Base-by-base conservation (phyloP, 2,888 invertebrate species). In the Lycophotia porphyrea region DNA sequence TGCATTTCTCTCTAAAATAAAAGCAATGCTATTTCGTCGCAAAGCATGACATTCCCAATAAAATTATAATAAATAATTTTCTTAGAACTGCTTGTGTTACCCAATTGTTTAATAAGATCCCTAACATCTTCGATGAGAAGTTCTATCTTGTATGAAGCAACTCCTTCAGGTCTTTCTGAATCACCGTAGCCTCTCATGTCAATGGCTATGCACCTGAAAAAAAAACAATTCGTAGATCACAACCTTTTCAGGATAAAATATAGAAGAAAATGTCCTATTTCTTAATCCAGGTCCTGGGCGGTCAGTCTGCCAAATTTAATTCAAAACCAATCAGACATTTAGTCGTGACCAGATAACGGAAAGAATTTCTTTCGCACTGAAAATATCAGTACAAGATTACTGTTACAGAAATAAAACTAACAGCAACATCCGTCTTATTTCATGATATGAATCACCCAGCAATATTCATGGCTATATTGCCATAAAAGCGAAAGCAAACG, bases 161-260 rank as follows among this genome's bases (percentile, higher is more conserved):
- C 89, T 0, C 94, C 96, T 47, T 94, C 92, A 0, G 98, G 98
- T 88, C 97, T 97, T 80, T 97, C 97, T 0, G 98, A 97, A 76
- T 97, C 97, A 0, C 97, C 97, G 88, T 97, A 98, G 0, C 98
- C 98, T 88, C 98, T 94, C 96, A 97, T 93, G 88, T 98, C 98
- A 5, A 98, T 89, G 18, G 98, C 98, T 31, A 98, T 97, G 65
- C 97, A 97, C 96, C 98, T 98, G 90, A 44, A 95, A 13, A 7
- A 58, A 42, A 94, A 18, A 13, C 24, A 36, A 31, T 70, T 73
- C 3, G 60, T 31, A 7, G 15, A 34, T 39, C 18, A 71, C 18
- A 2, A 55, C 55, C 27, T 27, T 18, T 55, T 55, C 27, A 7
- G 18, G 13, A 36, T n/a, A 36, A 36, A 24, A 61, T 7, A 13